phyloP scores from a whole-genome alignment of 2,888 invertebrate genomes.

The Callimorpha dominula region DNA sequence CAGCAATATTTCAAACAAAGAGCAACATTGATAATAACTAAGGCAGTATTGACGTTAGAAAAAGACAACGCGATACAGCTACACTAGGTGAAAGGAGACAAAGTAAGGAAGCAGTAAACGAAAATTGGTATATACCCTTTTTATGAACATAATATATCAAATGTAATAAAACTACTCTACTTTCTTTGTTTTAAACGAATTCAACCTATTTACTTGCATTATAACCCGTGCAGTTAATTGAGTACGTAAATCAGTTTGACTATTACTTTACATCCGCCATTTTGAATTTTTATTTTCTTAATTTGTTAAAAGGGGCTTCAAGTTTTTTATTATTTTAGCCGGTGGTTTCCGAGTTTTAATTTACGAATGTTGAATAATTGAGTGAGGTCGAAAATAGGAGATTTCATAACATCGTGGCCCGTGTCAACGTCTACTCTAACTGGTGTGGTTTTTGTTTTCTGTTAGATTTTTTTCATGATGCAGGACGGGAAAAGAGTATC shows the following conservation, averaged over 20 bases:
- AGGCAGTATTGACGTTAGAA: constrained; percentile 34
- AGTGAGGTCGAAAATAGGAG: constrained; percentile 32
- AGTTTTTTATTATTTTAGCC: constrained; percentile 3
- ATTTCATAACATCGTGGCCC: constrained; percentile 37
- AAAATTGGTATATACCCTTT: constrained; percentile 54
- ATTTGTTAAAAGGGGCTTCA: not conserved
- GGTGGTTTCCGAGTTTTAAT: constrained; percentile 16
- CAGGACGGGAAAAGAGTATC: constrained; percentile 17
- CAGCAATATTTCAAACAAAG: constrained; percentile 51
- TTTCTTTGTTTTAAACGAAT: constrained; percentile 57
- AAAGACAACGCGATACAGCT: constrained; percentile 24
- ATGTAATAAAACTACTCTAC: constrained; percentile 53
- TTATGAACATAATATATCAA: constrained; percentile 63
- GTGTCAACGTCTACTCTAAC: constrained; percentile 46
- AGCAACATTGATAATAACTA: constrained; percentile 53
- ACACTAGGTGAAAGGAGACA: constrained; percentile 26
- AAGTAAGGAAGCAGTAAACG: constrained; percentile 44
- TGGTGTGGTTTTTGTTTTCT: constrained; percentile 32
- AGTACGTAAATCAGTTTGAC: constrained; percentile 18
- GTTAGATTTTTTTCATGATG: constrained; percentile 24
- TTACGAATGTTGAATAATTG: constrained; percentile 33
- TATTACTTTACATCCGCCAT: constrained; percentile 24
- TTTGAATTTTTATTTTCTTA: constrained; percentile 21
- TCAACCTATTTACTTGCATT: constrained; percentile 51
- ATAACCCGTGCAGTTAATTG: constrained; percentile 26